Conservation (phyloP, 2,888 invertebrate species). For the Dusona sp. region DNA sequence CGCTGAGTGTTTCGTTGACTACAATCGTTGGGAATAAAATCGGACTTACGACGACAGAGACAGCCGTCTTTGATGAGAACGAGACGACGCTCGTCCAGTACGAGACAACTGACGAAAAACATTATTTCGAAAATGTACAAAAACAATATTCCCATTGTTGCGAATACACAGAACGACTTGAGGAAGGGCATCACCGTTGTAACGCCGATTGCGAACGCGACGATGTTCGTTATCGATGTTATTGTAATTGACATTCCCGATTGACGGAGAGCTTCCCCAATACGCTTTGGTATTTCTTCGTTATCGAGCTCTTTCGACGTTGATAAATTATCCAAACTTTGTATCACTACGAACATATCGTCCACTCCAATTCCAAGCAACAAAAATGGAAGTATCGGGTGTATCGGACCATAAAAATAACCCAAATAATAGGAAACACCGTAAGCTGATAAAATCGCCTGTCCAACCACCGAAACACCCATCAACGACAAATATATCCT, state of each 20-base stretch:
- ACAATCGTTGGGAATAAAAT: constrained; percentile 84
- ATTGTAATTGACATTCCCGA: constrained; percentile 86
- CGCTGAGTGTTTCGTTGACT: constrained; percentile 83
- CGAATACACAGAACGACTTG: constrained; percentile 85
- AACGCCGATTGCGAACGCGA: constrained; percentile 85
- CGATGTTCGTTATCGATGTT: constrained; percentile 85
- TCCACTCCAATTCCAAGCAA: constrained; percentile 84
- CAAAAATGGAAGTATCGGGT: constrained; percentile 84
- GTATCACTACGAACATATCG: constrained; percentile 84
- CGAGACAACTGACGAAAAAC: constrained; percentile 85
- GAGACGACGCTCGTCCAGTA: constrained; percentile 84
- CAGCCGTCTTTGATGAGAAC: constrained; percentile 81
- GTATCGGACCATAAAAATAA: constrained; percentile 83
- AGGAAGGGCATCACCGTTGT: constrained; percentile 86
- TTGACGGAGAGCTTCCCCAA: constrained; percentile 83
- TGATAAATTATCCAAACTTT: constrained; percentile 80
- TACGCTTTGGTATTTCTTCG: constrained; percentile 77
- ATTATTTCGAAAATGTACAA: constrained; percentile 84
- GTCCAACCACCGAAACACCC: constrained; percentile 83
- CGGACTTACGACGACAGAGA: constrained; percentile 75
- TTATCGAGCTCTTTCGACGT: constrained; percentile 67
- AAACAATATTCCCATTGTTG: constrained; percentile 85
- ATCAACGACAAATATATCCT: constrained; percentile 81
- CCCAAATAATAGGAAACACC: constrained; percentile 83
- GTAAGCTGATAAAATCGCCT: constrained; percentile 82